Base-by-base conservation (phyloP, 2,888 invertebrate genomes). In the Druceiella hillmani region DNA sequence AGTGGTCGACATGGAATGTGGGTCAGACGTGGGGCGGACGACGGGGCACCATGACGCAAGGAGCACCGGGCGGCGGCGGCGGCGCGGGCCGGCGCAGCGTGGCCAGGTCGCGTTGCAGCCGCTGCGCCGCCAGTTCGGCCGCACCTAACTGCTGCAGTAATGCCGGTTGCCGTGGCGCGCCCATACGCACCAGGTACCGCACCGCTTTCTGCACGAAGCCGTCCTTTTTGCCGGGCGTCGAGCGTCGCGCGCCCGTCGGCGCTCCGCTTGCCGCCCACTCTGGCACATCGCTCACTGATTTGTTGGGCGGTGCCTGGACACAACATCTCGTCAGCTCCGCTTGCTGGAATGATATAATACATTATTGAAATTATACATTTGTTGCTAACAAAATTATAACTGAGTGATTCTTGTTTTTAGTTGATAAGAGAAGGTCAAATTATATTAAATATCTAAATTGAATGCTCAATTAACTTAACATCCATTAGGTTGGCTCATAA, bases 321-420 rank as follows among this genome's bases (percentile, higher is more conserved):
- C 76, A 76, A 62, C 76, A 76, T 59, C 78, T 74, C 58, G 77
- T 78, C 67, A 79, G 75, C 68, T 79, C 78, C 63, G 78, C 76
- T 74, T 78, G 78, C 78, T 78, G 65, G 17, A 66, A 64, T 9
- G n/a, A n/a, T n/a, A n/a, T n/a, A n/a, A n/a, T n/a, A n/a, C n/a
- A n/a, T n/a, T n/a, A n/a, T n/a, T n/a, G n/a, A n/a, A n/a, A n/a
- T n/a, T n/a, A n/a, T n/a, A n/a, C n/a, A n/a, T n/a, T n/a, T n/a
- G n/a, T n/a, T n/a, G n/a, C n/a, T n/a, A n/a, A n/a, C n/a, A n/a
- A n/a, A n/a, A n/a, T n/a, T n/a, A n/a, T n/a, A n/a, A n/a, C n/a
- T n/a, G n/a, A n/a, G n/a, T n/a, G n/a, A n/a, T n/a, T n/a, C n/a
- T n/a, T n/a, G n/a, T n/a, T n/a, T n/a, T n/a, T n/a, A n/a, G n/a